These are phyloP conservation scores for Myrmecophaga tridactyla DNA, from an alignment of 2,113 vertebrate species.

Conservation along the genomic window DNA sequence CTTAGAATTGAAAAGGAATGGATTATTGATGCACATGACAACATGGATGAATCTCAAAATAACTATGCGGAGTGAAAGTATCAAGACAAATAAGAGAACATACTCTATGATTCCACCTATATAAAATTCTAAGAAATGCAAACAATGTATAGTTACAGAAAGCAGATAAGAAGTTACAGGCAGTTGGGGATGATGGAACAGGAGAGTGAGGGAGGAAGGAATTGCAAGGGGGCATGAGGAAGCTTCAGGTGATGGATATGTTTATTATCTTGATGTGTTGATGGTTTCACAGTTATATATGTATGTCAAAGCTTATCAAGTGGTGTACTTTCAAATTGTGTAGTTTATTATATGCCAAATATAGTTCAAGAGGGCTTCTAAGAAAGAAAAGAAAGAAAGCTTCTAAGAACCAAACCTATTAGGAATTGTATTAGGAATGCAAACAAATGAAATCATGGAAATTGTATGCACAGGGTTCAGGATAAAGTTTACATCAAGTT, in stretches of 20 bases:
- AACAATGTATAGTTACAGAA: neutral
- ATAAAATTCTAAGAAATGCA: too few species aligned
- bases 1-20: too few species aligned
- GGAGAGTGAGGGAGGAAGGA: neutral
- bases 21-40: too few species aligned
- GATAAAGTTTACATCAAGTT: neutral
- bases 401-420: neutral
- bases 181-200: neutral
- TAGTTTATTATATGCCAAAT: neutral
- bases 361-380: neutral
- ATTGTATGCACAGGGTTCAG: neutral
- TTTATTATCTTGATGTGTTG: neutral
- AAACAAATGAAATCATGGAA: neutral
- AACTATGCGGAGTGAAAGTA: too few species aligned
- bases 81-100: too few species aligned
- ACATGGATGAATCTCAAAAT: too few species aligned
- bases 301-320: neutral
- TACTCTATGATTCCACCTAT: too few species aligned
- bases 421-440: neutral
- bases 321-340: neutral
- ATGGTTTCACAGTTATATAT: neutral
- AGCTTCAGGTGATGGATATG: neutral
- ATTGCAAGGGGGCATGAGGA: neutral
- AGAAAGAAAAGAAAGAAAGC: too few species aligned
- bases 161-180: neutral